These are phyloP conservation scores for Rhinolophus sinicus DNA, from an alignment of 2,113 vertebrate species.

Conservation along the genomic window DNA sequence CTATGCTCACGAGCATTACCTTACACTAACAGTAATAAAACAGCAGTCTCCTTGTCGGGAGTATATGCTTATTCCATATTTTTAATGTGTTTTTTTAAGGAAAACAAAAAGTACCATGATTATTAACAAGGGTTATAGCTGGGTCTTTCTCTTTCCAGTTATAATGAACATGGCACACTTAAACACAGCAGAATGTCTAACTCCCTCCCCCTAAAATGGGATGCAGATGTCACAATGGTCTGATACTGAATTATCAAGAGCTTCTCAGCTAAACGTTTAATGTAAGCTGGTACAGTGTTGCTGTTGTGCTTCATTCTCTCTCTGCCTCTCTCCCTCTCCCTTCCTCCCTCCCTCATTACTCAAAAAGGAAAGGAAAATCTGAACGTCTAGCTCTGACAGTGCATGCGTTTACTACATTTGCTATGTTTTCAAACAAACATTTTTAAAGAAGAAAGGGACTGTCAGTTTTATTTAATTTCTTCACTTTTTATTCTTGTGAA, in stretches of 20 bases:
- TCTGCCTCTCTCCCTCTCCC: too few species aligned
- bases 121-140: neutral
- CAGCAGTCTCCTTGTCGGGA: neutral
- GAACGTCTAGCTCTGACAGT: neutral
- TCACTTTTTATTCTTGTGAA: neutral
- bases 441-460: neutral
- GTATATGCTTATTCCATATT: neutral
- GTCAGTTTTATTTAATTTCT: neutral
- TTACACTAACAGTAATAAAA: neutral
- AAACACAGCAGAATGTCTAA: neutral
- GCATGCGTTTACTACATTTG: neutral
- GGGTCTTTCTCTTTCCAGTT: neutral
- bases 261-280: neutral
- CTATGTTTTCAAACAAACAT: neutral
- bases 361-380: neutral
- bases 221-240: neutral
- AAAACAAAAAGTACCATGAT: neutral
- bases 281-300: neutral
- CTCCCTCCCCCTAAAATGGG: neutral
- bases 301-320: neutral
- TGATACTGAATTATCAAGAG: neutral
- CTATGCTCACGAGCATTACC: neutral
- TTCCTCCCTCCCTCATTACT: neutral
- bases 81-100: neutral
- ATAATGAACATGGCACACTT: neutral